phyloP scores from a whole-genome alignment of 2,113 vertebrate genomes.

The Forbesichthys papilliferus region DNA sequence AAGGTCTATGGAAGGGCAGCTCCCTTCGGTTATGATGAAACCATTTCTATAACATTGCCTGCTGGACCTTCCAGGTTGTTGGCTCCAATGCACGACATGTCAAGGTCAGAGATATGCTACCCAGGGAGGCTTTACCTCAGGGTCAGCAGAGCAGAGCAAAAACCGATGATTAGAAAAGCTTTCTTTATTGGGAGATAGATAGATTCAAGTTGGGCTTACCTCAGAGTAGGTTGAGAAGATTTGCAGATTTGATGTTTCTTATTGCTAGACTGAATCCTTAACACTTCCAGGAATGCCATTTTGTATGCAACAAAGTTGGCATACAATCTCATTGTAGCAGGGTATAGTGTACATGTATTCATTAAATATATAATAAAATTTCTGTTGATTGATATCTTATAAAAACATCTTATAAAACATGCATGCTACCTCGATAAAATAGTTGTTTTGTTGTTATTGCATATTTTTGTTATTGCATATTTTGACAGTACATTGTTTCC shows the following conservation, averaged over 20 bases:
- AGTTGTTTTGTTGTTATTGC: no score
- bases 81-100: conserved; percentile 26
- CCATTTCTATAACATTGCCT: conserved; percentile 52
- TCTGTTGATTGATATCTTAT: no score
- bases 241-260: conserved; percentile 9
- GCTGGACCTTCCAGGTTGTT: conserved; percentile 35
- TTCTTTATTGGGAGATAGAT: conserved; percentile 13
- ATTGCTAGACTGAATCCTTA: no score
- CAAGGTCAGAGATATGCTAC: conserved; percentile 35
- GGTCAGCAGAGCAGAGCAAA: conserved; percentile 27
- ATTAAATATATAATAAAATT: no score
- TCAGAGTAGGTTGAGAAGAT: neutral
- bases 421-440: no score
- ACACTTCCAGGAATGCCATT: no score
- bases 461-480: no score
- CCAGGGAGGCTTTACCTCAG: conserved; percentile 38
- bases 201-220: conserved; percentile 4
- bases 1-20: conserved; percentile 58
- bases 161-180: conserved; percentile 24
- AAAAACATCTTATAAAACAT: no score
- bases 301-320: no score
- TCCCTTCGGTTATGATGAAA: conserved; percentile 43
- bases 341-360: no score
- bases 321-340: no score
- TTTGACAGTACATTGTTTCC: no score